Evolutionary conservation across 2,797 vertebrate genomes (phyloP).

Genomic region (Sebastolobus alascanus): DNA sequence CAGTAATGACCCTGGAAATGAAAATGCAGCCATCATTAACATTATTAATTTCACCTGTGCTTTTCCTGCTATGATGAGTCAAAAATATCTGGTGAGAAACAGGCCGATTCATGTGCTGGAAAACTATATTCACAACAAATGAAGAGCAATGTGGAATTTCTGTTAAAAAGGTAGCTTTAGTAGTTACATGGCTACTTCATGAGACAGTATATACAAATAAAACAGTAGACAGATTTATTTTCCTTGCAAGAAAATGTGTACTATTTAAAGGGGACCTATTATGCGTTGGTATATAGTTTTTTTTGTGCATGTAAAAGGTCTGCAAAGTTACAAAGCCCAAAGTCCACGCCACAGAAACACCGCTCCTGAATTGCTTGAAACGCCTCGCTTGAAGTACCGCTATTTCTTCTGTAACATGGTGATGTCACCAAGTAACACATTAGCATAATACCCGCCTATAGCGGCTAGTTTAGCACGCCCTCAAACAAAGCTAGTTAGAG

Average conservation of each 20-base stretch:
- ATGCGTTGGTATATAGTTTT: too few species aligned
- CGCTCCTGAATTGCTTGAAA: too few species aligned
- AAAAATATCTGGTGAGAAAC: background rate
- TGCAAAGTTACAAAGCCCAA: too few species aligned
- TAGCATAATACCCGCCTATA: too few species aligned
- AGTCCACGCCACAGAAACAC: too few species aligned
- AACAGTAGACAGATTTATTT: background rate
- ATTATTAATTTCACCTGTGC: background rate
- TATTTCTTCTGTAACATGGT: too few species aligned
- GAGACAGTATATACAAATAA: background rate
- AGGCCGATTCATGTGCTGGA: background rate
- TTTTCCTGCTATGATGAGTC: background rate
- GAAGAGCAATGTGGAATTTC: background rate
- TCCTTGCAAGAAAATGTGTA: background rate
- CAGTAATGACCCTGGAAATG: background rate
- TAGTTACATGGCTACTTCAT: background rate
- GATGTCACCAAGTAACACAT: too few species aligned
- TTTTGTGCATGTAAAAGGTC: too few species aligned
- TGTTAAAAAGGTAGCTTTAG: background rate
- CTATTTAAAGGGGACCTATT: background rate
- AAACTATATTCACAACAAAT: background rate
- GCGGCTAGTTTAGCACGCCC: too few species aligned
- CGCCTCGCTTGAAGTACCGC: too few species aligned
- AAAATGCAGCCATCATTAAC: background rate
- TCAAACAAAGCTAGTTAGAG: too few species aligned